Evolutionary conservation across 1,140 invertebrate genomes (phyloP).

Genomic region (Oedothorax gibbosus): DNA sequence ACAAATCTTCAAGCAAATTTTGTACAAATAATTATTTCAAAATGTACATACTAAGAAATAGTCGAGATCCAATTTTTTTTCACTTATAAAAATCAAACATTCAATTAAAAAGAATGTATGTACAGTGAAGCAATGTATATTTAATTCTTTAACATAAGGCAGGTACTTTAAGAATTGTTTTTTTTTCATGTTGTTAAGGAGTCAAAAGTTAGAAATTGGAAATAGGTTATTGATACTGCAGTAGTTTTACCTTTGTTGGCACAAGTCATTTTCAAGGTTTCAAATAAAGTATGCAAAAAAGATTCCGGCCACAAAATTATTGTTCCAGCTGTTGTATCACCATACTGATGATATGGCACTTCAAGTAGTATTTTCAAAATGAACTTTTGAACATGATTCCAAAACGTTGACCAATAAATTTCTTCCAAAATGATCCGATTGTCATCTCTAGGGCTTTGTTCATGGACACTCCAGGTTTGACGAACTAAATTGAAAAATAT

Average conservation of each 20-base stretch:
- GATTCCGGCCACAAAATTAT: slow-evolving; percentile 39
- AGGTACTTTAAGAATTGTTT: background rate
- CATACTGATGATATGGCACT: slow-evolving; percentile 52
- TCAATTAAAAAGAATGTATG: no score
- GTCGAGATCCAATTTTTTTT: no score
- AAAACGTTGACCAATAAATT: slow-evolving; percentile 31
- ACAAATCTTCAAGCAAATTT: no score
- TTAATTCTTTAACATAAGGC: background rate
- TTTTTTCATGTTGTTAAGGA: background rate
- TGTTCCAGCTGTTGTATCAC: slow-evolving; percentile 29
- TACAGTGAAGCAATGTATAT: no score
- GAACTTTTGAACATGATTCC: slow-evolving; percentile 26
- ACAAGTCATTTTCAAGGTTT: slow-evolving; percentile 28
- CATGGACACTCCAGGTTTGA: slow-evolving; percentile 20
- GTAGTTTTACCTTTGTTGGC: slow-evolving; percentile 17
- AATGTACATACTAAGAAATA: no score
- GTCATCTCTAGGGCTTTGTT: background rate
- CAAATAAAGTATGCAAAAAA: background rate
- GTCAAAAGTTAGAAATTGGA: background rate
- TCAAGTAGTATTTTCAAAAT: slow-evolving; percentile 34
- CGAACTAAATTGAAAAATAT: slow-evolving; percentile 16
- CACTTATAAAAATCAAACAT: no score
- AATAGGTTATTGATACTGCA: background rate
- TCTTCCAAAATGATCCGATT: slow-evolving; percentile 24
- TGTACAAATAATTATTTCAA: no score